Percentiles rank a stretch among this genome's conserved stretches.
Evolutionary conservation across 2,888 invertebrate genomes (phyloP).

Genomic region (Lobophora halterata): DNA sequence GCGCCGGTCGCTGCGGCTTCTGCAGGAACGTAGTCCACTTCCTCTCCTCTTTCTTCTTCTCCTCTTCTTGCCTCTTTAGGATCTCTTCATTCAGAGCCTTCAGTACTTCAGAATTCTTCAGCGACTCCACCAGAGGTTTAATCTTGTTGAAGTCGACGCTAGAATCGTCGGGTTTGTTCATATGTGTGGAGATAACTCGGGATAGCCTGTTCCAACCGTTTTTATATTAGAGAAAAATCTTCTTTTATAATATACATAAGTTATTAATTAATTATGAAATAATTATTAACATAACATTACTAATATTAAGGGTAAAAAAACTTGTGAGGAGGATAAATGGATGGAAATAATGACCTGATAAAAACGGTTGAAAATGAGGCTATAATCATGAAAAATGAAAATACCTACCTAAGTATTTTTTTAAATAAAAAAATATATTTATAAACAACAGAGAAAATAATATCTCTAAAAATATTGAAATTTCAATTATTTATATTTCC

Average conservation of each 20-base stretch:
- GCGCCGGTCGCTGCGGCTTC: conserved; percentile 86
- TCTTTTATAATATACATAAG: no score
- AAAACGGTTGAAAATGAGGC: conserved; percentile 38
- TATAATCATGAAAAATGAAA: conserved; percentile 7
- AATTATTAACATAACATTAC: no score
- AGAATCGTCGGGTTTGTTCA: conserved; percentile 62
- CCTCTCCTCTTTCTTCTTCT: conserved; percentile 79
- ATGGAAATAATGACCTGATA: no score
- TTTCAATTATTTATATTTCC: no score
- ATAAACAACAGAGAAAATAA: no score
- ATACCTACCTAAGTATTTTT: no score
- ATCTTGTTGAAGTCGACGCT: conserved; percentile 86
- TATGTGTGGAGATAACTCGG: conserved; percentile 63
- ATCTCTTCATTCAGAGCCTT: conserved; percentile 82
- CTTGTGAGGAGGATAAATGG: no score
- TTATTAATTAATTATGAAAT: no score
- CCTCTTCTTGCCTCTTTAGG: conserved; percentile 67
- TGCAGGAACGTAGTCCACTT: conserved; percentile 89
- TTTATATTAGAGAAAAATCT: conserved; percentile 19
- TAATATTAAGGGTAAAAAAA: no score
- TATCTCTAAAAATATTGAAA: no score
- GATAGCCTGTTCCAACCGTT: conserved; percentile 57
- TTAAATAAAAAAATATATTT: no score
- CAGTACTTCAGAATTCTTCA: conserved; percentile 85
- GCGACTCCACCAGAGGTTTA: conserved; percentile 82